A percentile compares a stretch with the other conserved stretches of the same genome.
phyloP scores from a whole-genome alignment of 2,113 vertebrate species.

The Seriola aureovittata region DNA sequence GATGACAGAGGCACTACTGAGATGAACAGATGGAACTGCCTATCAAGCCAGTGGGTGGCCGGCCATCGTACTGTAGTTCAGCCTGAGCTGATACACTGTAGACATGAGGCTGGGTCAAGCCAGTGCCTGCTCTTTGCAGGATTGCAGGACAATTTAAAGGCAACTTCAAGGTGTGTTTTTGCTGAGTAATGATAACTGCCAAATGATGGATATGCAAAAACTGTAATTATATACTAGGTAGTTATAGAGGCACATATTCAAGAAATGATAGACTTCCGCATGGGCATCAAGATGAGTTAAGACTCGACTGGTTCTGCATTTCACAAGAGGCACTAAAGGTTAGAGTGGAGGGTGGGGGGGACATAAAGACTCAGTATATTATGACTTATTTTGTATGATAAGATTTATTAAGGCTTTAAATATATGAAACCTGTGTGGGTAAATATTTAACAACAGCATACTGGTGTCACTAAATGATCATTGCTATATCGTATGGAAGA shows the following conservation, averaged over 20 bases:
- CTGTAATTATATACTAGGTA: neutral
- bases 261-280: neutral
- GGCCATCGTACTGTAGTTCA: neutral
- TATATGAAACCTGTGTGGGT: constrained; percentile 46
- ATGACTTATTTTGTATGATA: constrained; percentile 10
- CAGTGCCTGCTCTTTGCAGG: neutral
- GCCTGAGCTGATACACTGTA: neutral
- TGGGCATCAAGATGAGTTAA: constrained; percentile 1
- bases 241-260: neutral
- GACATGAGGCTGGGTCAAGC: neutral
- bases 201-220: neutral
- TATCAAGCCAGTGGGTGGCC: neutral
- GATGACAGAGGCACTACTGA: neutral
- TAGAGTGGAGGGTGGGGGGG: neutral
- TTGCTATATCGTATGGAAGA: constrained; percentile 24
- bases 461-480: constrained; percentile 52
- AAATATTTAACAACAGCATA: constrained; percentile 56
- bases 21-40: neutral
- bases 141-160: neutral
- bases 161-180: neutral
- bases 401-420: constrained; percentile 83
- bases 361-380: neutral
- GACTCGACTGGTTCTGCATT: constrained; percentile 23
- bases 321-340: neutral
- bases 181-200: neutral